Percentiles rank a stretch among this genome's conserved stretches.
Conservation (phyloP, 2,113 vertebrate genomes). For the Chionomys nivalis region DNA sequence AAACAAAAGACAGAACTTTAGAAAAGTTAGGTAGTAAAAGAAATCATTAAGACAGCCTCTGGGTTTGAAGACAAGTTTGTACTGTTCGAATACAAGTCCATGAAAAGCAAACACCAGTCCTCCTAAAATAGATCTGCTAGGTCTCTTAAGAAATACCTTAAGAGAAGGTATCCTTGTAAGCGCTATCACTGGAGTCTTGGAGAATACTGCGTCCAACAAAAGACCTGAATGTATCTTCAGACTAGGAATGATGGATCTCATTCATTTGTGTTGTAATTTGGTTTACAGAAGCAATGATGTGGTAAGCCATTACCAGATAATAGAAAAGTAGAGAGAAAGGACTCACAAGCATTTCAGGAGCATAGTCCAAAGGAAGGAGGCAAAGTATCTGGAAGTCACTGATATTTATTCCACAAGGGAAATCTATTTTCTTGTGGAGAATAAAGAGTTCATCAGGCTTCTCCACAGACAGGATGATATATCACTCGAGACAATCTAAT, state of each 20-base stretch:
- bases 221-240: background rate
- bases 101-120: background rate
- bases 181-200: background rate
- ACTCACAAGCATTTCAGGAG: constrained; percentile 52
- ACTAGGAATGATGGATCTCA: background rate
- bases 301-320: constrained; percentile 9
- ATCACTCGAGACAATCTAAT: constrained; percentile 60
- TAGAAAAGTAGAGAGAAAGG: constrained; percentile 28
- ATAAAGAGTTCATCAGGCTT: constrained; percentile 11
- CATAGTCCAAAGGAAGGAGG: background rate
- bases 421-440: constrained; percentile 42
- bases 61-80: background rate
- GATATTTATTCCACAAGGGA: constrained; percentile 43
- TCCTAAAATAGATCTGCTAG: background rate
- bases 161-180: background rate
- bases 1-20: background rate
- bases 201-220: background rate
- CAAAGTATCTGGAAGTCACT: background rate
- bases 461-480: constrained; percentile 25
- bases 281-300: constrained; percentile 46
- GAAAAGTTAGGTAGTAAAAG: background rate
- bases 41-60: background rate
- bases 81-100: background rate
- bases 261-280: constrained; percentile 30
- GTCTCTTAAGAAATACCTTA: background rate